These are phyloP conservation scores for Odontomyia ornata DNA, from an alignment of 2,888 invertebrate genomes.

Conservation along the genomic window DNA sequence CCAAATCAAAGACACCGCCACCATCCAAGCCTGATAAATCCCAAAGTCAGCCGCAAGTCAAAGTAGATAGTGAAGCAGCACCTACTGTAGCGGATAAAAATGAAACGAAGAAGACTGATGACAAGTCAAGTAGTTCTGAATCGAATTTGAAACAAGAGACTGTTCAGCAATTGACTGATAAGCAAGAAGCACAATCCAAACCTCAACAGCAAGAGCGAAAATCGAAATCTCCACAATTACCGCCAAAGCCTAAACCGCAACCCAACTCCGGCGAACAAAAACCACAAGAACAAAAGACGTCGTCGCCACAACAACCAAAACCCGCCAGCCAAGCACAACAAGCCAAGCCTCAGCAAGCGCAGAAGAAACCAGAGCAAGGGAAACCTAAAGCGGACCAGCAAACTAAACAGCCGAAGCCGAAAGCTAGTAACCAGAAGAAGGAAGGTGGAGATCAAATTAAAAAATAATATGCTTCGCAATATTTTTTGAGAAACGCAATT, in stretches of 20 bases:
- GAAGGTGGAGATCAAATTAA: slow-evolving; percentile 47
- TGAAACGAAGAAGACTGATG: slow-evolving; percentile 41
- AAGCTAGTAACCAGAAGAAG: slow-evolving; percentile 47
- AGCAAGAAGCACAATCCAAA: slow-evolving; percentile 13
- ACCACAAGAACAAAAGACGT: slow-evolving; percentile 33
- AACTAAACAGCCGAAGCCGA: slow-evolving; percentile 48
- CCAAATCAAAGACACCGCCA: slow-evolving; percentile 43
- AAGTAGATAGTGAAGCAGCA: slow-evolving; percentile 1
- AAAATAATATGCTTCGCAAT: slow-evolving; percentile 41
- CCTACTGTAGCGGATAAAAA: background rate
- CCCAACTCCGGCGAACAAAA: slow-evolving; percentile 29
- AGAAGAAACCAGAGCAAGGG: slow-evolving; percentile 24
- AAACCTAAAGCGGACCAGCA: slow-evolving; percentile 11
- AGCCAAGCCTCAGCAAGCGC: slow-evolving; percentile 44
- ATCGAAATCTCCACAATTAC: slow-evolving; percentile 50
- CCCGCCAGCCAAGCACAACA: background rate
- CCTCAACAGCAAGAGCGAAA: slow-evolving; percentile 16
- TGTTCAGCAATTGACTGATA: background rate
- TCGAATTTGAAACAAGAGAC: background rate
- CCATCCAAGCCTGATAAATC: slow-evolving; percentile 35
- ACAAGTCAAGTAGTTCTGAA: slow-evolving; percentile 7
- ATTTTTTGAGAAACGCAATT: slow-evolving; percentile 26
- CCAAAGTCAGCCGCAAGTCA: background rate
- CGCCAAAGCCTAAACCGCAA: slow-evolving; percentile 46
- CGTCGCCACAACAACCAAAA: slow-evolving; percentile 47